Evolutionary conservation across 1,140 invertebrate species (phyloP), one percentile per base, ranked within the genome.

Genomic region (Drosophila pruinosa): DNA sequence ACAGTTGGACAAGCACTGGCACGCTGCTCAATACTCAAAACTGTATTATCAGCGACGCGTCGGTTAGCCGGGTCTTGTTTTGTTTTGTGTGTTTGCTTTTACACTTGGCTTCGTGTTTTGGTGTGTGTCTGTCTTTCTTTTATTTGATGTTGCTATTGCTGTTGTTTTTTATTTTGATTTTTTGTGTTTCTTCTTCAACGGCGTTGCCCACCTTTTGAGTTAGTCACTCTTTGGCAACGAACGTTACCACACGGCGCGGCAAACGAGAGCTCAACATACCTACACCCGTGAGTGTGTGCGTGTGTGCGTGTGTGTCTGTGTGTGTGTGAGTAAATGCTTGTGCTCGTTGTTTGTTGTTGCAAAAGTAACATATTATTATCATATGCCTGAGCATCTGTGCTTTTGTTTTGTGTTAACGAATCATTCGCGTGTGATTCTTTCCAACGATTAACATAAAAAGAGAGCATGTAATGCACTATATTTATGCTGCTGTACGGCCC

Each of bases 161-260:
- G 47, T 38, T 52, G 36, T n/a, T 38, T 50, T 65, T 65, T 17
- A 24, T 28, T 63, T 63, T 52, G 52, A 26, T 26, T 48, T 64
- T 48, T 45, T 58, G 17, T 61, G 36, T 61, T 39, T 52, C 61
- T 62, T 63, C 41, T 68, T 68, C 61, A 53, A 15, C 38, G 61
- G 34, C 22, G 56, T 45, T 56, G 78, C 78, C 67, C 48, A 75
- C 76, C 75, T 79, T 80, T 76, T 61, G 59, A 57, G 78, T 86
- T 88, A 86, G 70, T 86, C 78, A 88, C 83, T 86, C 82, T 82
- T 86, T 78, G 82, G 62, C 81, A 75, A 64, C 80, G 77, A 77
- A 65, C 77, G 80, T 80, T 70, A 77, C 68, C 72, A 79, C 67
- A 76, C 80, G 80, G 72, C 72, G 79, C 63, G 75, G 52, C 69